Evolutionary conservation across 2,113 vertebrate species (phyloP).

Genomic region (Elgaria multicarinata): DNA sequence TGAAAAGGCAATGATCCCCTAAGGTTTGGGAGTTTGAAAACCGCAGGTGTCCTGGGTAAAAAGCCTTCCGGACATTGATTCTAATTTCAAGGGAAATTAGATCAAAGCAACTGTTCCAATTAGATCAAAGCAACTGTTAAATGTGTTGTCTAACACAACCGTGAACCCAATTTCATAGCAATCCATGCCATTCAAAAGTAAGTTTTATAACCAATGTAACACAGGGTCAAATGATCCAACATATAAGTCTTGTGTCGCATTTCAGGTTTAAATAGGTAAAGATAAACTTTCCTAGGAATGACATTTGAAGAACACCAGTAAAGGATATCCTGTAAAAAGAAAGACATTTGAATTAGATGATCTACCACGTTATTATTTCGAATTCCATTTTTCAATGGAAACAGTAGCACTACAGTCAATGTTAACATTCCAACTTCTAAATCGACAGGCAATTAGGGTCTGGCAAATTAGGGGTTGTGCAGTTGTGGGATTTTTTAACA

Average conservation of each 20-base stretch:
- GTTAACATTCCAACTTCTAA: not conserved
- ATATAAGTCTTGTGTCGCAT: not conserved
- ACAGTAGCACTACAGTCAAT: not conserved
- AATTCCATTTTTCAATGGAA: not conserved
- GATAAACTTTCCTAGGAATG: not conserved
- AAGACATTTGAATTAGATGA: not conserved
- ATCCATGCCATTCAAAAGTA: not conserved
- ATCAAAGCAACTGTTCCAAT: too few species aligned
- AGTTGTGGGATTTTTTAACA: not conserved
- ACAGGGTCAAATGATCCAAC: not conserved
- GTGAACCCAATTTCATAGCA: too few species aligned
- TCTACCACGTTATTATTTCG: not conserved
- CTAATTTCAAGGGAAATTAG: too few species aligned
- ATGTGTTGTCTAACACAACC: too few species aligned
- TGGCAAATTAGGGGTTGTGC: not conserved
- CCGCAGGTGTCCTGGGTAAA: not conserved
- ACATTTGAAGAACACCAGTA: not conserved
- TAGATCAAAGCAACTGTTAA: too few species aligned
- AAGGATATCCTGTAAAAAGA: not conserved
- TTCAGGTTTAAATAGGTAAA: not conserved
- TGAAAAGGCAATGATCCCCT: not conserved
- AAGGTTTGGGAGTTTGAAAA: not conserved
- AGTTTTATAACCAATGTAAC: not conserved
- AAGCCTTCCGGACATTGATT: too few species aligned
- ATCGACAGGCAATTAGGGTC: not conserved